phyloP scores from a whole-genome alignment of 1,140 invertebrate genomes.

The Wasmannia auropunctata region DNA sequence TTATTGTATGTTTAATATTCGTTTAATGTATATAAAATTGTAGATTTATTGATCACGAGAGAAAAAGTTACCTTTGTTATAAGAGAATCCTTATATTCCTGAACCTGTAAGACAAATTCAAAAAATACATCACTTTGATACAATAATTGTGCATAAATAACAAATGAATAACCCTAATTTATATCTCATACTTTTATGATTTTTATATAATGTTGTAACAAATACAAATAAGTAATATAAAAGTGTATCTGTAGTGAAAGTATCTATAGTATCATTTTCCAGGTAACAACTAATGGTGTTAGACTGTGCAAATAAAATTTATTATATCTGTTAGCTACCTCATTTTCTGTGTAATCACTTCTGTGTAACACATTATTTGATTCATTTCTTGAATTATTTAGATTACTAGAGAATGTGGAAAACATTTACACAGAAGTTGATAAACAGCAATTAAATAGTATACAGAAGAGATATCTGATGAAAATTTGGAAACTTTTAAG shows the following conservation, averaged over 20 bases:
- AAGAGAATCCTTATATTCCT: conserved; percentile 93
- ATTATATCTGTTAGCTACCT: neutral
- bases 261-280: neutral
- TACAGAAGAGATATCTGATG: neutral
- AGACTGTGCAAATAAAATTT: neutral
- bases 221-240: neutral
- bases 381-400: neutral
- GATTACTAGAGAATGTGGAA: conserved; percentile 16
- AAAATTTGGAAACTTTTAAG: neutral
- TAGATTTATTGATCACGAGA: conserved; percentile 2
- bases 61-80: conserved; percentile 87
- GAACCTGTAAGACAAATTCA: conserved; percentile 87
- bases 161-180: conserved; percentile 4
- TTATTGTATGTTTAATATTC: too few relatives aligned
- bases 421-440: conserved; percentile 34
- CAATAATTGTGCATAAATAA: conserved; percentile 10
- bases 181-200: neutral
- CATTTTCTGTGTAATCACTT: conserved; percentile 22
- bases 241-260: neutral
- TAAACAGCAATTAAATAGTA: neutral
- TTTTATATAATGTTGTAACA: neutral
- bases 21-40: neutral
- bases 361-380: conserved; percentile 16
- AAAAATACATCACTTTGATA: conserved; percentile 63
- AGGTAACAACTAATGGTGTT: neutral